These are phyloP conservation scores for Megaleporinus macrocephalus DNA, from an alignment of 2,113 vertebrate species.

Conservation along the genomic window DNA sequence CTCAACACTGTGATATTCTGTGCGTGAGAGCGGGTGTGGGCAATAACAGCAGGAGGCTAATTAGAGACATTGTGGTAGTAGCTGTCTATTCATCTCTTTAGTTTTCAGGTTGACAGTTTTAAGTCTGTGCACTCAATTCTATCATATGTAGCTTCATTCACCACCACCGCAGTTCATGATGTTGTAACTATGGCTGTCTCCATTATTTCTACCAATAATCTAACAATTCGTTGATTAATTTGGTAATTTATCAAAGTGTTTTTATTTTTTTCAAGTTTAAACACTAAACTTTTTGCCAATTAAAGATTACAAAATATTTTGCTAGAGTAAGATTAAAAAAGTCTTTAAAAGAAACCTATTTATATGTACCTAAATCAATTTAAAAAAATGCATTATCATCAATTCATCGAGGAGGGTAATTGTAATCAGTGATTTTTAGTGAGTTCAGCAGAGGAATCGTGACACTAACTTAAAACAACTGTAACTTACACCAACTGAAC, in stretches of 20 bases:
- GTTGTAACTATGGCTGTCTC: neutral
- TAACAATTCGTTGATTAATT: too few species aligned
- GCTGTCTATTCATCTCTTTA: neutral
- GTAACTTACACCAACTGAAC: neutral
- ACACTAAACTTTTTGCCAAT: too few species aligned
- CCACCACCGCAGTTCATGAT: neutral
- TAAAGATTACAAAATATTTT: too few species aligned
- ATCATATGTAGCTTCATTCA: neutral
- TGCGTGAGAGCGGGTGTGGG: neutral
- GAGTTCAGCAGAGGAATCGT: neutral
- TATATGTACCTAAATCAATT: too few species aligned
- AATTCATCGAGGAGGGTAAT: too few species aligned
- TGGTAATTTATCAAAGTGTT: too few species aligned
- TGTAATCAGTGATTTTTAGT: too few species aligned
- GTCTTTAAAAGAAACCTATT: too few species aligned
- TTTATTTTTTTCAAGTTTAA: too few species aligned
- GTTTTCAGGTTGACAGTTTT: neutral
- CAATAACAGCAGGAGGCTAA: neutral
- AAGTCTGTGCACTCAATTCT: neutral
- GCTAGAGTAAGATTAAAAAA: too few species aligned
- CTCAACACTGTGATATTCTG: neutral
- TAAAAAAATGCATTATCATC: too few species aligned
- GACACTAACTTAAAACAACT: neutral
- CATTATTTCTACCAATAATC: too few species aligned
- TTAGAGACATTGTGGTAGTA: neutral